Evolutionary conservation across 2,888 invertebrate genomes (phyloP), one percentile per base, ranked within the genome.

Genomic region (Ormyrus thymus): DNA sequence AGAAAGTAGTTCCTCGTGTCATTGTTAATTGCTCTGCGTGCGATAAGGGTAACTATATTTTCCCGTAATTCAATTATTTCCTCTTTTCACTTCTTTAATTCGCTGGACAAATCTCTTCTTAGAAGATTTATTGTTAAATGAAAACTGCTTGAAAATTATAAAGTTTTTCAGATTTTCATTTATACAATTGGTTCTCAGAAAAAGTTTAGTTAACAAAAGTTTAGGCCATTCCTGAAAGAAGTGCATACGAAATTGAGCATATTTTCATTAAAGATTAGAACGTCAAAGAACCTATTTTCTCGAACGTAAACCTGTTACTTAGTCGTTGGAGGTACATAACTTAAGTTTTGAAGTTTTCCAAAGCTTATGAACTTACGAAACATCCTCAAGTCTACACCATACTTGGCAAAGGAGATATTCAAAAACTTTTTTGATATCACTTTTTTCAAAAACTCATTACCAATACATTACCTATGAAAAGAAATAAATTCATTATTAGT

Each of bases 31-130:
- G 65, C 73, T 58, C 62, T 51, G 43, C 29, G 72, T 46, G 75
- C 51, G 75, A 75, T 75, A 75, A 75, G 66, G 53, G 75, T n/a
- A 46, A 75, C 51, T 68, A 68, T 75, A 66, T 75, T 75, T 75
- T 50, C 62, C 11, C 66, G 51, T 61, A 43, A 50, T 75, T 75
- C 75, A 75, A 75, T 75, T 75, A 55, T 55, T 64, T 62, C 48
- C 53, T 51, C 66, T 45, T 75, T 66, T 68, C 58, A 50, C 65
- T 68, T 72, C 55, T 53, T 29, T 53, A 66, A 75, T 75, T 75
- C 75, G 51, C 59, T 11, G 51, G 11, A 46, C 71, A 15, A 6
- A 13, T 59, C 13, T n/a, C 48, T 45, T 45, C 45, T 68, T 66
- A 61, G 68, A 59, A 45, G 66, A 51, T 29, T 29, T 50, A 51